Conservation (phyloP, 2,888 invertebrate species). For the Pristionchus arcanus region DNA sequence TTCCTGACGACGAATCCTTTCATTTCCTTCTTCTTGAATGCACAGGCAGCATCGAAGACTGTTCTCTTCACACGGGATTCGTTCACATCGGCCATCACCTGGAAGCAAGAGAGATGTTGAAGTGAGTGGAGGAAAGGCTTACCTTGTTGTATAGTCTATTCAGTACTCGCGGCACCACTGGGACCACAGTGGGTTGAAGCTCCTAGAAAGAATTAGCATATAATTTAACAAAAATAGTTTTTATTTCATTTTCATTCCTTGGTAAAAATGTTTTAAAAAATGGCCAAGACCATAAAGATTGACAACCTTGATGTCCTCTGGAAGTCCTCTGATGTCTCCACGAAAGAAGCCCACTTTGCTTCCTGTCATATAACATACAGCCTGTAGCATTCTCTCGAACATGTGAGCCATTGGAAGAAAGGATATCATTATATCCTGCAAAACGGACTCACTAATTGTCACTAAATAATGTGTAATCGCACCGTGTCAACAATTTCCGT, state of each 20-base stretch:
- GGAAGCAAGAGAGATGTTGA: neutral
- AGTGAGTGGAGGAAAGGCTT: neutral
- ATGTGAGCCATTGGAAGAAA: constrained; percentile 97
- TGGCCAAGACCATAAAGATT: too few relatives aligned
- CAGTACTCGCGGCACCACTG: constrained; percentile 93
- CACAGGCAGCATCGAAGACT: constrained; percentile 74
- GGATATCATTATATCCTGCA: constrained; percentile 84
- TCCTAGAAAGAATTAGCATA: constrained; percentile 50
- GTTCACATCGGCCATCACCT: constrained; percentile 76
- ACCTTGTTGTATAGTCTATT: constrained; percentile 94
- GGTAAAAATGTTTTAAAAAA: too few relatives aligned
- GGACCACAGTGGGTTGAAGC: constrained; percentile 93
- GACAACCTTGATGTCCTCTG: constrained; percentile 88
- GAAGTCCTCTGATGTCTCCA: constrained; percentile 91
- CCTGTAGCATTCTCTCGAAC: constrained; percentile 87
- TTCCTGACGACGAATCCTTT: constrained; percentile 79
- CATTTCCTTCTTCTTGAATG: constrained; percentile 74
- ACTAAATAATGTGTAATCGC: neutral
- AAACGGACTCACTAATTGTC: neutral
- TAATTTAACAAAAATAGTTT: too few relatives aligned
- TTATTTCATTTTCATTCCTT: too few relatives aligned
- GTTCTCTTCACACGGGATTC: constrained; percentile 74
- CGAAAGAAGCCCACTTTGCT: constrained; percentile 80
- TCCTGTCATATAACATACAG: constrained; percentile 74
- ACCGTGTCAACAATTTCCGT: constrained; percentile 61